Conservation (phyloP, 2,797 vertebrate species). For the Sparus aurata region DNA sequence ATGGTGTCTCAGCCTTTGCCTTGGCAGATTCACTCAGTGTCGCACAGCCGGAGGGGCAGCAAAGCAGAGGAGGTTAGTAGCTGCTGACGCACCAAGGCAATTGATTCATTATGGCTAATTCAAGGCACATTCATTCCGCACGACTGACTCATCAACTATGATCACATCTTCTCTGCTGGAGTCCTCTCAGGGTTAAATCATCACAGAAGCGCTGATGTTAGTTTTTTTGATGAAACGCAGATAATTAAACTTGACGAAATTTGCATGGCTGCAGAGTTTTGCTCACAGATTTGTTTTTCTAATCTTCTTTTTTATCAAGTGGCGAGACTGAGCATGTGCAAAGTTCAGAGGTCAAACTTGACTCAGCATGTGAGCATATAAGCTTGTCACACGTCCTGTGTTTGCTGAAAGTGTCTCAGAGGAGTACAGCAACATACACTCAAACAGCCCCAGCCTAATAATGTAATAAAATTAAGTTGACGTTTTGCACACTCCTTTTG, state of each 20-base stretch:
- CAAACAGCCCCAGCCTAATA: neutral
- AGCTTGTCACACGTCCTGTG: slow-evolving; percentile 15
- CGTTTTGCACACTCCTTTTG: slow-evolving; percentile 8
- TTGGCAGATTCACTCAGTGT: slow-evolving; percentile 91
- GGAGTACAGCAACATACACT: slow-evolving; percentile 1
- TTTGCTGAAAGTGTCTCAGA: neutral
- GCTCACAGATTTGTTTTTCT: neutral
- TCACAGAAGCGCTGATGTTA: neutral
- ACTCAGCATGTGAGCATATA: slow-evolving; percentile 42
- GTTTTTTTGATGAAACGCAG: neutral
- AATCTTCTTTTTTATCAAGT: slow-evolving; percentile 20
- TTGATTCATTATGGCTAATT: neutral
- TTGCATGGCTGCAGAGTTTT: neutral
- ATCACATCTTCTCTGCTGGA: neutral
- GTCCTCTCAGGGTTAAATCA: neutral
- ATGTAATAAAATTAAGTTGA: neutral
- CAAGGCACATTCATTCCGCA: neutral
- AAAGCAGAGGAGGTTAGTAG: slow-evolving; percentile 85
- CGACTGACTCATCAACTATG: neutral
- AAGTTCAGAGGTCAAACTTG: slow-evolving; percentile 45
- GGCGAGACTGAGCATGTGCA: slow-evolving; percentile 4
- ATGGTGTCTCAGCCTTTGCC: slow-evolving; percentile 90
- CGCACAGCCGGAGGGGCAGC: slow-evolving; percentile 88
- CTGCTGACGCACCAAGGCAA: neutral
- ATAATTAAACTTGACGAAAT: neutral